Evolutionary conservation across 2,113 vertebrate genomes (phyloP).

Genomic region (Picathartes gymnocephalus): DNA sequence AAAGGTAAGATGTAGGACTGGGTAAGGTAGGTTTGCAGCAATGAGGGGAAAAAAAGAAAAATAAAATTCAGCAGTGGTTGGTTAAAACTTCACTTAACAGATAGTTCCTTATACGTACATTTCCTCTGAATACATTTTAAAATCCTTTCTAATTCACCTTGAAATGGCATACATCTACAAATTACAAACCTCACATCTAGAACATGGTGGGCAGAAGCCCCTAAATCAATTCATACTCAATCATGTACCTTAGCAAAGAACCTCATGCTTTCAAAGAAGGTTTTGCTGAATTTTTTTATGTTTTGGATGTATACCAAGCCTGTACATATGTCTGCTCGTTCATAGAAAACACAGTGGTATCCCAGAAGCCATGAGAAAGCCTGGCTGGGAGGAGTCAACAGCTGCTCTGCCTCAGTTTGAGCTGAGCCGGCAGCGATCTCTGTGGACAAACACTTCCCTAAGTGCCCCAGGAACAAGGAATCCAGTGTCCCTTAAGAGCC

Average conservation of each 20-base stretch:
- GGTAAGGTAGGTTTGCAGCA: not conserved
- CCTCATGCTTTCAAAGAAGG: not conserved
- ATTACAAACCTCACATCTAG: not conserved
- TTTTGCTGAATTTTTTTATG: not conserved
- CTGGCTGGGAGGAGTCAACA: not conserved
- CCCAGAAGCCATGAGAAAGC: not conserved
- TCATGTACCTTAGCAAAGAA: not conserved
- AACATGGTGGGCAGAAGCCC: accelerated
- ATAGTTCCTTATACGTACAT: not conserved
- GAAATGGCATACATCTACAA: not conserved
- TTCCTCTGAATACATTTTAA: not conserved
- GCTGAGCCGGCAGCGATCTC: not conserved
- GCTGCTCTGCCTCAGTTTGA: not conserved
- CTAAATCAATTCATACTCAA: not conserved
- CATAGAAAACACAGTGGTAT: not conserved
- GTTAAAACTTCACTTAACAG: not conserved
- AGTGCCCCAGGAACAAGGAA: not conserved
- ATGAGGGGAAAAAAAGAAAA: not conserved
- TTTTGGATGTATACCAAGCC: not conserved
- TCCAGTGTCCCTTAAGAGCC: not conserved
- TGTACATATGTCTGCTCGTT: not conserved
- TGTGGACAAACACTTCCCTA: not conserved
- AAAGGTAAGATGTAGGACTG: not conserved
- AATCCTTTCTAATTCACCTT: not conserved
- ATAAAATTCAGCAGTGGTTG: not conserved